phyloP scores from a whole-genome alignment of 1,140 invertebrate species.

The Bombus pascuorum region DNA sequence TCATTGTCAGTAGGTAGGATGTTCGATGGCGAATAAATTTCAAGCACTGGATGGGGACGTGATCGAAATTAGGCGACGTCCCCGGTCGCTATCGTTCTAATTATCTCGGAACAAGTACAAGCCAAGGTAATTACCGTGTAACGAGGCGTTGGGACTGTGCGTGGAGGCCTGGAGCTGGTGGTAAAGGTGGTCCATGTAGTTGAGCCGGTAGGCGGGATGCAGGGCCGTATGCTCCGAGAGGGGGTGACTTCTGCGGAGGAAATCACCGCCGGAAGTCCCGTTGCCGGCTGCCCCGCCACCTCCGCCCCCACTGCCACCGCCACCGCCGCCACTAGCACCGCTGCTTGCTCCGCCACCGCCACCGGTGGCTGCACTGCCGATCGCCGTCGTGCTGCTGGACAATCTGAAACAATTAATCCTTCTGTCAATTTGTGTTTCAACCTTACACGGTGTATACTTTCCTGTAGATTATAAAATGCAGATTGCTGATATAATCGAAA shows the following conservation, averaged over 20 bases:
- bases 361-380: constrained; percentile 75
- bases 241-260: constrained; percentile 80
- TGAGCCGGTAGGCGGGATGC: constrained; percentile 81
- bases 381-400: constrained; percentile 78
- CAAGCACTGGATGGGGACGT: background rate
- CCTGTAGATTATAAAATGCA: no score
- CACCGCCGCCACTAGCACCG: constrained; percentile 67
- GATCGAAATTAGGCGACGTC: constrained; percentile 39
- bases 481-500: no score
- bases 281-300: constrained; percentile 73
- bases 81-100: constrained; percentile 26
- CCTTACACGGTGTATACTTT: no score
- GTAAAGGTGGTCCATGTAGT: constrained; percentile 83
- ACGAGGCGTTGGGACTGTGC: constrained; percentile 84
- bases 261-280: constrained; percentile 78
- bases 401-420: constrained; percentile 72
- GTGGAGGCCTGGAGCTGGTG: constrained; percentile 82
- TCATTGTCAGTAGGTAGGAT: background rate
- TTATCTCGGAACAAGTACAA: constrained; percentile 42
- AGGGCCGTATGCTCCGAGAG: constrained; percentile 80
- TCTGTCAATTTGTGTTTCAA: no score
- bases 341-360: constrained; percentile 70
- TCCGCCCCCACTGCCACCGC: constrained; percentile 70
- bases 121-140: constrained; percentile 79
- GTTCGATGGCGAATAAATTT: constrained; percentile 14